Conservation (phyloP, 35 echinoderm and acorn worm genomes). For the Anneissia japonica region DNA sequence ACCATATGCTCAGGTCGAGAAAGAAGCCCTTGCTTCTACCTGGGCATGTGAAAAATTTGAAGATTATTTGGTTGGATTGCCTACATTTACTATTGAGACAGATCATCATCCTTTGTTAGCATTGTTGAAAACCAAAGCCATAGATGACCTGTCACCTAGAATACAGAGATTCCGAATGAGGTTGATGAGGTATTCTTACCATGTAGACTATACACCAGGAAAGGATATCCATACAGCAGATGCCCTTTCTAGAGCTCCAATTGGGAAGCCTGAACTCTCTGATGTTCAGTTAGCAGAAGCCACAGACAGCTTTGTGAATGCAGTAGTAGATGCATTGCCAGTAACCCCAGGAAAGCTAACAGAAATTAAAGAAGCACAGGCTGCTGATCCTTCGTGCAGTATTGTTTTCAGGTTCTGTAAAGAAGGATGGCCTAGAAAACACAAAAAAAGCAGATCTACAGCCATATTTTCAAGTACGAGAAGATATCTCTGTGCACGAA, state of each 20-base stretch:
- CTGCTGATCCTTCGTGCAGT: too few species aligned
- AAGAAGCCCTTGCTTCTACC: conserved; percentile 40
- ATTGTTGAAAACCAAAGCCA: conserved; percentile 29
- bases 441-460: too few species aligned
- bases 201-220: conserved; percentile 5
- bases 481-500: too few species aligned
- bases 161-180: conserved; percentile 35
- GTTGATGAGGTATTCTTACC: conserved; percentile 30
- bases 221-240: conserved; percentile 19
- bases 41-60: conserved; percentile 56
- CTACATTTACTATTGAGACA: conserved; percentile 36
- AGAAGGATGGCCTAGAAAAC: too few species aligned
- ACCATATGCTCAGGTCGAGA: conserved; percentile 46
- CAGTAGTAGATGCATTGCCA: too few species aligned
- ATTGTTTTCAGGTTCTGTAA: too few species aligned
- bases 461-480: too few species aligned
- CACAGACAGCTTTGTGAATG: too few species aligned
- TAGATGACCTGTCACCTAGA: conserved; percentile 37
- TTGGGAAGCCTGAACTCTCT: not conserved
- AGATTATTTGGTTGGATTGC: conserved; percentile 30
- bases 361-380: too few species aligned
- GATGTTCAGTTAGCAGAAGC: too few species aligned
- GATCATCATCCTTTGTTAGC: conserved; percentile 51
- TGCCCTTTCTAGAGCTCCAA: conserved; percentile 22
- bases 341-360: too few species aligned